Evolutionary conservation across 2,888 invertebrate genomes (phyloP).

Genomic region (Leucoma salicis): DNA sequence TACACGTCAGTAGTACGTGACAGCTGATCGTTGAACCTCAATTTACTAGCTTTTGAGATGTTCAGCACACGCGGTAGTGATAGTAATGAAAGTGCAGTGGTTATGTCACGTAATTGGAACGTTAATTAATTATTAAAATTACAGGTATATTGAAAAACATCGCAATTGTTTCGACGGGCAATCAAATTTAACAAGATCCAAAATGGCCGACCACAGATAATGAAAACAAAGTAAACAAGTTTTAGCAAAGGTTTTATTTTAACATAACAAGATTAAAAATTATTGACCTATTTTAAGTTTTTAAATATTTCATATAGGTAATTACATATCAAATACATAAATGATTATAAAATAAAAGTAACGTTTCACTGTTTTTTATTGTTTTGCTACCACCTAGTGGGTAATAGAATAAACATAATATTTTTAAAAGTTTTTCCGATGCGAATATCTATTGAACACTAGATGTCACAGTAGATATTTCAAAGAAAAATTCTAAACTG

Average conservation of each 20-base stretch:
- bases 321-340: not conserved
- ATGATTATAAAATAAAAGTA: not conserved
- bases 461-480: not conserved
- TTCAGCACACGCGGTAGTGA: conserved; percentile 28
- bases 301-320: not conserved
- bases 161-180: conserved; percentile 53
- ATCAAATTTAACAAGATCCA: conserved; percentile 63
- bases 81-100: conserved; percentile 32
- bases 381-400: not conserved
- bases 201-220: conserved; percentile 71
- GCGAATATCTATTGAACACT: not conserved
- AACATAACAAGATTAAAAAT: not conserved
- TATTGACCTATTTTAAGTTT: not conserved
- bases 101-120: conserved; percentile 31
- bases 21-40: conserved; percentile 64
- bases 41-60: conserved; percentile 27
- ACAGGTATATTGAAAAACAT: conserved; percentile 72
- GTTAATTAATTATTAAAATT: conserved; percentile 45
- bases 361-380: not conserved
- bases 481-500: not conserved
- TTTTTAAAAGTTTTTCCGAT: not conserved
- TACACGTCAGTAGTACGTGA: conserved; percentile 71
- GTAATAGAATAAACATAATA: not conserved
- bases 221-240: conserved; percentile 5
- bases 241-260: not conserved